Percentiles rank a stretch among this genome's conserved stretches.
Evolutionary conservation across 2,113 vertebrate species (phyloP).

Genomic region (Hystrix brachyura): DNA sequence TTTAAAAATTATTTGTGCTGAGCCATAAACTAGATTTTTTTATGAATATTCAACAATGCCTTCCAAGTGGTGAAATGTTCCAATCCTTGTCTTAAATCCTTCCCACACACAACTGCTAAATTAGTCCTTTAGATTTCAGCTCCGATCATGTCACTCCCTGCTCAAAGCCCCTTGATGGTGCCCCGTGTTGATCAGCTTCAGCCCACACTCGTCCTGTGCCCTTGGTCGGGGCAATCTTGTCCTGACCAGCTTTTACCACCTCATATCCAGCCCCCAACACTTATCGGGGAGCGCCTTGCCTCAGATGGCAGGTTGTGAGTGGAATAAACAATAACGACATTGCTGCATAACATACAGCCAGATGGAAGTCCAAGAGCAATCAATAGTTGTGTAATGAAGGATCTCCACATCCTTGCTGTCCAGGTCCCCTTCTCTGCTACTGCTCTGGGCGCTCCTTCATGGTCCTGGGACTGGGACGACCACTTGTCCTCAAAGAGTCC

Average conservation of each 20-base stretch:
- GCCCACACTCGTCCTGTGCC: not conserved
- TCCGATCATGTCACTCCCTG: not conserved
- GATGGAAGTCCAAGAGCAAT: not conserved
- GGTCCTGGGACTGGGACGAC: not conserved
- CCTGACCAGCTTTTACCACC: not conserved
- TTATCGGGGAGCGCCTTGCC: not conserved
- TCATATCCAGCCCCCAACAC: not conserved
- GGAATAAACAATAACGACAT: not conserved
- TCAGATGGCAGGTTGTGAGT: not conserved
- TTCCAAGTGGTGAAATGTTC: slow-evolving; percentile 60
- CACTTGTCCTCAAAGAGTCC: not conserved
- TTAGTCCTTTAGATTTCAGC: slow-evolving; percentile 41
- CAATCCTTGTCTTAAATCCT: slow-evolving; percentile 59
- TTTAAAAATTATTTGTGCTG: slow-evolving; percentile 80
- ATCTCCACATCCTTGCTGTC: not conserved
- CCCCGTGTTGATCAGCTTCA: too few species aligned
- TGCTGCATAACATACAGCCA: not conserved
- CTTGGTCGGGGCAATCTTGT: not conserved
- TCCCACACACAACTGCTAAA: slow-evolving; percentile 74
- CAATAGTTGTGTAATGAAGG: not conserved
- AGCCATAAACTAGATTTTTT: slow-evolving; percentile 53
- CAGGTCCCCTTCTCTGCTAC: not conserved
- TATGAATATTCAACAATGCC: slow-evolving; percentile 72
- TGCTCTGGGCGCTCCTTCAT: too few species aligned
- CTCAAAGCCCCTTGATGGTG: not conserved